phyloP scores from a whole-genome alignment of 2,113 vertebrate species.

The Charina bottae region DNA sequence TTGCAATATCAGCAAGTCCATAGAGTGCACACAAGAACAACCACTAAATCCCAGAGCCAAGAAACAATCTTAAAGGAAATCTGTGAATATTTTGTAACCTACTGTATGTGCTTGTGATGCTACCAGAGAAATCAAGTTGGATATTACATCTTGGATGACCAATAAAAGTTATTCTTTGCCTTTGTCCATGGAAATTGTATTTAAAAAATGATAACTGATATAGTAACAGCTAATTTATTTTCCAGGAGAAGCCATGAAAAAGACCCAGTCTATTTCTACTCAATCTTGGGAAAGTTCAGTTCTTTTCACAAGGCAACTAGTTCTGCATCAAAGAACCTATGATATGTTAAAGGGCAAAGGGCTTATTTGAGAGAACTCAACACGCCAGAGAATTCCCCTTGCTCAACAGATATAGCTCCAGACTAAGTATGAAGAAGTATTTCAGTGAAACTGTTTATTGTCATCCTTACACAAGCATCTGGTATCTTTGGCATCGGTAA shows the following conservation, averaged over 20 bases:
- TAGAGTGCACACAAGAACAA: not conserved
- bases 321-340: not conserved
- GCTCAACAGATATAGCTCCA: not conserved
- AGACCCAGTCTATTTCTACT: not conserved
- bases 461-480: slow-evolving; percentile 13
- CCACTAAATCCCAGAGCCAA: not conserved
- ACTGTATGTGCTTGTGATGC: not conserved
- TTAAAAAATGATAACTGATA: not conserved
- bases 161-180: not conserved
- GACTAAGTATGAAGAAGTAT: not conserved
- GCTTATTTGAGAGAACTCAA: not conserved
- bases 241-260: not conserved
- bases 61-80: not conserved
- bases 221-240: not conserved
- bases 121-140: not conserved
- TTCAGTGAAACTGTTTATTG: not conserved
- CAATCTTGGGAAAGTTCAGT: not conserved
- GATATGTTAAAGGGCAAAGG: not conserved
- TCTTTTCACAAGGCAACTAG: not conserved
- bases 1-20: not conserved
- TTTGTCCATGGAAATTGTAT: not conserved
- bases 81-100: not conserved
- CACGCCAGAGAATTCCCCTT: not conserved
- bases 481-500: not conserved
- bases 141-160: not conserved